Evolutionary conservation across 2,797 vertebrate species (phyloP), one percentile per base, ranked within the genome.

Genomic region (Mormyrus proboscirostris): DNA sequence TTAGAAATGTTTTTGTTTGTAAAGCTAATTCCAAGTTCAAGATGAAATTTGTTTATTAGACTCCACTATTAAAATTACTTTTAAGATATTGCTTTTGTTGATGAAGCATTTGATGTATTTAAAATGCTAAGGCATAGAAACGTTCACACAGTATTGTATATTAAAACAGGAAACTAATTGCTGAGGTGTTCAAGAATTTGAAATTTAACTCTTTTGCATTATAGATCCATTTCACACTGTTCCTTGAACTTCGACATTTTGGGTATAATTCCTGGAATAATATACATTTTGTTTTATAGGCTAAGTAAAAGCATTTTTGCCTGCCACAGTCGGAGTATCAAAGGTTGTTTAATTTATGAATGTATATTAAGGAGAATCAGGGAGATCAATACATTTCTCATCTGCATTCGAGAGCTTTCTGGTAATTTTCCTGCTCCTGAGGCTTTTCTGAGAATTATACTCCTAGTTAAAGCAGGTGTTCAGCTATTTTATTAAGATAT

Each of bases 401-500:
- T 97, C 95, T 96, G 92, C 95, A 96, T 96, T 96, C 95, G 94
- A 93, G 93, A 94, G 94, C 94, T 94, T 95, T 95, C 95, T 95
- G 94, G 95, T 95, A 95, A 95, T 95, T 95, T 96, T 95, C 95
- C 95, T 94, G 94, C 95, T 95, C 95, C 94, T 96, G 95, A 95
- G 94, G 95, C 94, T 95, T 95, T 96, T 95, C 95, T 94, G 93
- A 96, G 95, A 96, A 95, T 96, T 96, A 96, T 96, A 95, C 95
- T 94, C 93, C 92, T 93, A 94, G 95, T 95, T 96, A 94, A 95
- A 92, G 94, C 93, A 94, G 95, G 95, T 92, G 93, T 93, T 93
- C 95, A 95, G 94, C 94, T 95, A 94, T 95, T 96, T 96, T 96
- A 96, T 96, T 94, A 95, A 94, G 95, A 96, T 96, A 96, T 96